These are phyloP conservation scores for Globicephala melas DNA, from an alignment of 2,113 vertebrate species.

Conservation along the genomic window DNA sequence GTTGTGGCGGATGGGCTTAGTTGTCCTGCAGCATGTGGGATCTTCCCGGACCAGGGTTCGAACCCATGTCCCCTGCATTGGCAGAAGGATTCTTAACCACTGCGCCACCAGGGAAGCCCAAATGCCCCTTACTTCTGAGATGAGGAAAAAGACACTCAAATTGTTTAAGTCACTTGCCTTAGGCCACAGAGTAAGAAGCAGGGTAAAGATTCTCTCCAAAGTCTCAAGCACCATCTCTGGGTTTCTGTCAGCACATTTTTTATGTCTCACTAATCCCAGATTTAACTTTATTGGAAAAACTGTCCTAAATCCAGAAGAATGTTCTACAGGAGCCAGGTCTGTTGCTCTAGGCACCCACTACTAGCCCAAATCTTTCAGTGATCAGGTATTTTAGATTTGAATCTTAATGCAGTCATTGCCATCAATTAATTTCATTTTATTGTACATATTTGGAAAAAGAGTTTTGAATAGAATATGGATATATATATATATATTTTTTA, in stretches of 20 bases:
- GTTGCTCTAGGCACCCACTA: background rate
- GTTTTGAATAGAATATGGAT: conserved; percentile 51
- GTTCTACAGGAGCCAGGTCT: background rate
- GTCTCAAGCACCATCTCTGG: background rate
- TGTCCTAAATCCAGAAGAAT: conserved; percentile 8
- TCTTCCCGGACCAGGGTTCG: no score
- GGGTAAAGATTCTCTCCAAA: background rate
- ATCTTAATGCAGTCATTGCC: conserved; percentile 19
- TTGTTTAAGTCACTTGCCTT: conserved; percentile 26
- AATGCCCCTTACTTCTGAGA: conserved; percentile 7
- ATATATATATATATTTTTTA: conserved; percentile 58
- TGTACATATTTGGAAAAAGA: conserved; percentile 36
- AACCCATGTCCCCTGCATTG: no score
- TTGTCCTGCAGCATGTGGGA: no score
- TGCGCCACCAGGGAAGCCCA: no score
- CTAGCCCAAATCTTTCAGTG: background rate
- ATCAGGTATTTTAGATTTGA: background rate
- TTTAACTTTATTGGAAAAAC: conserved; percentile 52
- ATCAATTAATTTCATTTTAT: conserved; percentile 52
- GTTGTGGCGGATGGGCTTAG: no score
- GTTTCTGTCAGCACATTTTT: conserved; percentile 5
- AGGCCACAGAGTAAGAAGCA: background rate
- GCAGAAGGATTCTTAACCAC: no score
- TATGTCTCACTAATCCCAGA: conserved; percentile 25
- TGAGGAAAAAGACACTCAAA: conserved; percentile 7